Evolutionary conservation across 2,888 invertebrate genomes (phyloP).

Genomic region (Heliconius sara): DNA sequence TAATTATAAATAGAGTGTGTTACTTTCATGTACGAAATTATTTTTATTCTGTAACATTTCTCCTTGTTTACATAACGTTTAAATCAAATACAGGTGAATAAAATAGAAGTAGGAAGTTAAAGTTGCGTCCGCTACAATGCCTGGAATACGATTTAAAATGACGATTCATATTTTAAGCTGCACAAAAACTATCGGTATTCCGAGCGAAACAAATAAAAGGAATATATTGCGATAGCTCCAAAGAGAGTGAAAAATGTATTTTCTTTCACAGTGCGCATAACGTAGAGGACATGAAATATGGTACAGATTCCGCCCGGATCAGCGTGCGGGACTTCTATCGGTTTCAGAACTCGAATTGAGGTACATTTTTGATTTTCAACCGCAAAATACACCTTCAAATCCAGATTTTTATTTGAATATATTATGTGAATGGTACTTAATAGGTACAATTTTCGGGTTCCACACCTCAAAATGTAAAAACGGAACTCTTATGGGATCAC

Average conservation of each 20-base stretch:
- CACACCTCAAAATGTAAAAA: neutral
- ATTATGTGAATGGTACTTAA: neutral
- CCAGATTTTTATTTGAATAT: neutral
- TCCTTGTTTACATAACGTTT: slow-evolving; percentile 1
- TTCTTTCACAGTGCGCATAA: slow-evolving; percentile 82
- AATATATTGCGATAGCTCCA: slow-evolving; percentile 69
- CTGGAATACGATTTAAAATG: slow-evolving; percentile 27
- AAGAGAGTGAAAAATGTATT: slow-evolving; percentile 82
- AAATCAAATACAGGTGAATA: slow-evolving; percentile 13
- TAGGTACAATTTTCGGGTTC: neutral
- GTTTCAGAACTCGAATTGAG: slow-evolving; percentile 67
- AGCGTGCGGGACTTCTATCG: slow-evolving; percentile 76
- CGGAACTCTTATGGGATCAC: neutral
- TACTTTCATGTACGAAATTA: no score
- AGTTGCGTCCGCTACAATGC: slow-evolving; percentile 14
- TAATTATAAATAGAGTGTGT: neutral
- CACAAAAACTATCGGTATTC: slow-evolving; percentile 33
- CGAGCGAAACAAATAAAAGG: slow-evolving; percentile 65
- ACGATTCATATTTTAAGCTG: slow-evolving; percentile 35
- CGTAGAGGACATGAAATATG: slow-evolving; percentile 81
- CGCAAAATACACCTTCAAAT: slow-evolving; percentile 44
- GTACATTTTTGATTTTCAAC: slow-evolving; percentile 68
- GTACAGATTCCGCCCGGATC: slow-evolving; percentile 78
- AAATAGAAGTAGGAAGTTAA: slow-evolving; percentile 3
- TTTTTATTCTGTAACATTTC: neutral